phyloP scores from a whole-genome alignment of 1,140 invertebrate genomes.

The Trichoplusia ni region DNA sequence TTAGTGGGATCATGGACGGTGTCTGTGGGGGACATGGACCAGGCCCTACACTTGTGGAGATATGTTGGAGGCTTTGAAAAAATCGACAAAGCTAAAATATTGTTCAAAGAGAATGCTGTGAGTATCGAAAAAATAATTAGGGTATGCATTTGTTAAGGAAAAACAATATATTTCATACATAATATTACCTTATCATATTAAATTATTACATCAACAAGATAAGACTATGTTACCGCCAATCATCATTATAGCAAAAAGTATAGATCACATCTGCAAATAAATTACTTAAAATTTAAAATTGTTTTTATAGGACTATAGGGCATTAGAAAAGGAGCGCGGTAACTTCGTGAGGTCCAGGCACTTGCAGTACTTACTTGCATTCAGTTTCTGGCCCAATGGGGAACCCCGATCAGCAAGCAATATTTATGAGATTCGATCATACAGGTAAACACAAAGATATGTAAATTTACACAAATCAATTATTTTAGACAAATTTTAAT shows the following conservation, averaged over 20 bases:
- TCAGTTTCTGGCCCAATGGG: slow-evolving; percentile 94
- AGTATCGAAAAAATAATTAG: slow-evolving; percentile 21
- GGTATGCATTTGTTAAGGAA: too few species aligned
- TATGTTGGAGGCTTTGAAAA: slow-evolving; percentile 95
- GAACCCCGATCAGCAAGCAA: slow-evolving; percentile 87
- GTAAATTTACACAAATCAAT: neutral
- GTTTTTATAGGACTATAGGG: slow-evolving; percentile 86
- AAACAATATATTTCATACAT: too few species aligned
- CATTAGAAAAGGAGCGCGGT: slow-evolving; percentile 90
- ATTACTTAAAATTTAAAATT: neutral
- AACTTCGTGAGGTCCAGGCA: slow-evolving; percentile 93
- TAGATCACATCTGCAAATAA: too few species aligned
- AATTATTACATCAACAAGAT: too few species aligned
- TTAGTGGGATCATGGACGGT: slow-evolving; percentile 94
- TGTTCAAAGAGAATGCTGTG: slow-evolving; percentile 89
- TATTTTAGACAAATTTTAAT: too few species aligned
- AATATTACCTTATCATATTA: too few species aligned
- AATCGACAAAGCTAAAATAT: slow-evolving; percentile 90
- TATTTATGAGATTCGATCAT: slow-evolving; percentile 97
- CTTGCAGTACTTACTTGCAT: slow-evolving; percentile 95
- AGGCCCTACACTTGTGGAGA: slow-evolving; percentile 96
- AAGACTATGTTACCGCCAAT: too few species aligned
- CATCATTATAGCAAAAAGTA: too few species aligned
- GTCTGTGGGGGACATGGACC: slow-evolving; percentile 98
- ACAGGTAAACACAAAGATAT: slow-evolving; percentile 74